Conservation (phyloP, 2,113 vertebrate genomes). For the Calyptommatus sinebrachiatus region DNA sequence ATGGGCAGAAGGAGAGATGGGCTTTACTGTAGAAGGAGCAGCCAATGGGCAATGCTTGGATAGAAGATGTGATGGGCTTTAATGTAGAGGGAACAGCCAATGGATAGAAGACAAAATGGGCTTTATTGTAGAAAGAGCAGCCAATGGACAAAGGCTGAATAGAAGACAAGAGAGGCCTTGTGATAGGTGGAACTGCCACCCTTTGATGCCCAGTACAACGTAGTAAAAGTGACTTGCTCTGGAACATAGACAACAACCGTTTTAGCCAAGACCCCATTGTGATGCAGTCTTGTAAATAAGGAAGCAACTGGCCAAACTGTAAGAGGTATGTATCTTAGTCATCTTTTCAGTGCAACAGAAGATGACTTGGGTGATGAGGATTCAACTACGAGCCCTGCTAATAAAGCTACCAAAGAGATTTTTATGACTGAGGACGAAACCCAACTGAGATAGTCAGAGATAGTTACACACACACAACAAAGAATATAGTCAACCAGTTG, state of each 20-base stretch:
- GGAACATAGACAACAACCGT: too few relatives aligned
- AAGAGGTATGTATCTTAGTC: accelerated
- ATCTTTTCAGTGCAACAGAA: neutral
- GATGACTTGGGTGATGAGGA: neutral
- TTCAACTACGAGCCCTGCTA: neutral
- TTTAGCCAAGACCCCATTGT: accelerated
- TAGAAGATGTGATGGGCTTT: neutral
- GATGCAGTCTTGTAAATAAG: accelerated
- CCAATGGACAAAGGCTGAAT: neutral
- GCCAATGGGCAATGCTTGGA: neutral
- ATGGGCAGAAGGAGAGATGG: too few relatives aligned
- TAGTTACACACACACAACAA: neutral
- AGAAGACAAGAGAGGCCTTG: too few relatives aligned
- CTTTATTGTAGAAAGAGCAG: too few relatives aligned
- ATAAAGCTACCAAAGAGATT: accelerated
- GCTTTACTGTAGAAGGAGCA: neutral
- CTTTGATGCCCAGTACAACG: neutral
- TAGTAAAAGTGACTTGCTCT: neutral
- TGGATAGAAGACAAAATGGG: too few relatives aligned
- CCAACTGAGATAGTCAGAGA: neutral
- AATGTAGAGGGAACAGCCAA: too few relatives aligned
- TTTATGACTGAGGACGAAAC: neutral
- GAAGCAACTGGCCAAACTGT: neutral
- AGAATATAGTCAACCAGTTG: neutral
- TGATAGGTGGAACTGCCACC: too few relatives aligned